Evolutionary conservation across 2,888 invertebrate genomes (phyloP).

Genomic region (Caenorhabditis zanzibari): DNA sequence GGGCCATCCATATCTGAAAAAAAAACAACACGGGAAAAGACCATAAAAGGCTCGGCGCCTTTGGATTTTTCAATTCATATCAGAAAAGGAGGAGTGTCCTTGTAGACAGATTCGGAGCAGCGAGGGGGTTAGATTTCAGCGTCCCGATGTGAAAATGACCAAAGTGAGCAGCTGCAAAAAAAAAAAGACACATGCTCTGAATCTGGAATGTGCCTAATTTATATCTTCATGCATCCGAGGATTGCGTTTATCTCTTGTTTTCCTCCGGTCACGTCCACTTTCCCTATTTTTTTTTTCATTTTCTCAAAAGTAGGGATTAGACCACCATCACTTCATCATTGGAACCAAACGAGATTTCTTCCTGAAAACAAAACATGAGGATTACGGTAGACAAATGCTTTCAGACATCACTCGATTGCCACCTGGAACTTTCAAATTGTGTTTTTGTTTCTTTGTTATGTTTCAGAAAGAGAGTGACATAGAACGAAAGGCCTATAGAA

Average conservation of each 20-base stretch:
- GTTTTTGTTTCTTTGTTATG: constrained; percentile 30
- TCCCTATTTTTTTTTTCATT: constrained; percentile 26
- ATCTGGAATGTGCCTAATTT: constrained; percentile 42
- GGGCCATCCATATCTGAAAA: constrained; percentile 63
- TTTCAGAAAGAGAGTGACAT: neutral
- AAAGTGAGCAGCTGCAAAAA: constrained; percentile 52
- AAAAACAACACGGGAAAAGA: neutral
- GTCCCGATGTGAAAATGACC: constrained; percentile 31
- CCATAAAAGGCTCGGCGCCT: neutral
- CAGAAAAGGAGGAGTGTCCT: neutral
- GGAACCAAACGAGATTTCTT: constrained; percentile 13
- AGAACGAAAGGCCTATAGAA: constrained; percentile 7
- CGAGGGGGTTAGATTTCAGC: constrained; percentile 12
- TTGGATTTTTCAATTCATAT: constrained; percentile 1
- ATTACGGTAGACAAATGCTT: constrained; percentile 33
- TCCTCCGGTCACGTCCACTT: constrained; percentile 6
- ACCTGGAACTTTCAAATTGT: constrained; percentile 33
- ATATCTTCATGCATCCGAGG: constrained; percentile 47
- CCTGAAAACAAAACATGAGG: neutral
- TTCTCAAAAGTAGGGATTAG: constrained; percentile 23
- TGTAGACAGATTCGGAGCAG: constrained; percentile 7
- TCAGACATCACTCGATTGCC: constrained; percentile 22
- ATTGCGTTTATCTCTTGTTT: constrained; percentile 52
- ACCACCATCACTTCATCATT: neutral
- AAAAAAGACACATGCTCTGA: neutral